A percentile compares a stretch with the other conserved stretches of the same genome.
Conservation (phyloP, 2,797 vertebrate genomes). For the Amniataba percoides region DNA sequence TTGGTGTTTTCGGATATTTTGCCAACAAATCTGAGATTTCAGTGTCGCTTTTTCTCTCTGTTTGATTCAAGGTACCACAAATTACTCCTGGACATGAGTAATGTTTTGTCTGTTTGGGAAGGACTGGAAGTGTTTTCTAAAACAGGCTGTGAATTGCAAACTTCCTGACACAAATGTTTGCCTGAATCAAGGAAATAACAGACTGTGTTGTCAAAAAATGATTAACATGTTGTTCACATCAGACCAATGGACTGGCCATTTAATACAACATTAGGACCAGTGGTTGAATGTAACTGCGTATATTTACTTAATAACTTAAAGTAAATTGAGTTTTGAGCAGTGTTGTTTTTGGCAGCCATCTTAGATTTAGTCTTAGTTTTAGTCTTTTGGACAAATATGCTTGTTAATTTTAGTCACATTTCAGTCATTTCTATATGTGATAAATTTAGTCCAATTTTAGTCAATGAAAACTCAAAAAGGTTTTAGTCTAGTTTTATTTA, state of each 20-base stretch:
- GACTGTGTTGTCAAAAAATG: background rate
- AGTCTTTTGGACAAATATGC: no score
- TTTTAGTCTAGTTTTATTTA: no score
- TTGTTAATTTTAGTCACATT: no score
- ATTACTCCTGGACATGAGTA: conserved; percentile 15
- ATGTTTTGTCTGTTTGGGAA: conserved; percentile 44
- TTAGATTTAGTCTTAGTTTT: no score
- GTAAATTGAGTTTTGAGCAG: background rate
- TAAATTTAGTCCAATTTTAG: no score
- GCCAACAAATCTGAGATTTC: background rate
- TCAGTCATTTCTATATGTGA: no score
- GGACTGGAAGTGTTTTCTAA: conserved; percentile 23
- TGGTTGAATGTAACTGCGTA: background rate
- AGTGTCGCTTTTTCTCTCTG: background rate
- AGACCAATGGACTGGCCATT: background rate
- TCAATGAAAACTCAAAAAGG: no score
- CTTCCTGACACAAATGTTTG: conserved; percentile 35
- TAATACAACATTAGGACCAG: background rate
- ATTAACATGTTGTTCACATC: background rate
- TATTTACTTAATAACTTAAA: background rate
- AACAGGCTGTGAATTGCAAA: conserved; percentile 22
- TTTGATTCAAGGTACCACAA: conserved; percentile 6
- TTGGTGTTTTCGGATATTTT: background rate
- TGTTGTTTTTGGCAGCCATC: no score
- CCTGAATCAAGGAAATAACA: conserved; percentile 28